Conservation (phyloP, 2,888 invertebrate genomes). For the Orchestes rusci region DNA sequence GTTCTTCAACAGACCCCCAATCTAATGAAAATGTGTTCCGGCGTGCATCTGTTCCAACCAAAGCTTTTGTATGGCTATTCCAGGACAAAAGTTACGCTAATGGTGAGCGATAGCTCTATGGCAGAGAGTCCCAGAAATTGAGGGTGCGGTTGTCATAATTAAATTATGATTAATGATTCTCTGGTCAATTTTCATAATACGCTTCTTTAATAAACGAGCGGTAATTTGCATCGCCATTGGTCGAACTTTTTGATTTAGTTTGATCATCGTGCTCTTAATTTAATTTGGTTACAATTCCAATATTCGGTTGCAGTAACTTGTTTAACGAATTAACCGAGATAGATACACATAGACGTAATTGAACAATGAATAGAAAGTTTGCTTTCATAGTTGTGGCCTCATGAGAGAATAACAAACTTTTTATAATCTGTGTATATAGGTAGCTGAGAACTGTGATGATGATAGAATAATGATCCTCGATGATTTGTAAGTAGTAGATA, state of each 20-base stretch:
- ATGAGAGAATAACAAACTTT: no score
- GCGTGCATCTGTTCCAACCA: no score
- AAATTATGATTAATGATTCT: slow-evolving; percentile 26
- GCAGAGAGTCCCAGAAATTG: slow-evolving; percentile 16
- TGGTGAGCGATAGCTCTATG: slow-evolving; percentile 17
- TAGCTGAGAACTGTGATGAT: no score
- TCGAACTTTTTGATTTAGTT: slow-evolving; percentile 21
- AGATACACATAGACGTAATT: slow-evolving; percentile 1
- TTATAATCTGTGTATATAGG: no score
- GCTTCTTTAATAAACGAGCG: slow-evolving; percentile 22
- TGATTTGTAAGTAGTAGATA: no score
- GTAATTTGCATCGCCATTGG: slow-evolving; percentile 18
- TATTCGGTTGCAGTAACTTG: slow-evolving; percentile 8
- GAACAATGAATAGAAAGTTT: no score
- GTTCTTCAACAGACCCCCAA: no score
- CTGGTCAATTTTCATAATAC: slow-evolving; percentile 24
- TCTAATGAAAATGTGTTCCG: no score
- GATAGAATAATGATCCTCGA: no score
- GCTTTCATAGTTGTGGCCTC: no score
- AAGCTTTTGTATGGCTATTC: slow-evolving; percentile 13
- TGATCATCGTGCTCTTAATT: slow-evolving; percentile 21
- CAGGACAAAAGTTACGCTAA: slow-evolving; percentile 14
- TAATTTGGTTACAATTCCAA: slow-evolving; percentile 18
- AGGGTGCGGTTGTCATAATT: slow-evolving; percentile 24
- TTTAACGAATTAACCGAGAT: slow-evolving; percentile 8